phyloP scores from a whole-genome alignment of 2,888 invertebrate genomes.

The Nycteola revayana region DNA sequence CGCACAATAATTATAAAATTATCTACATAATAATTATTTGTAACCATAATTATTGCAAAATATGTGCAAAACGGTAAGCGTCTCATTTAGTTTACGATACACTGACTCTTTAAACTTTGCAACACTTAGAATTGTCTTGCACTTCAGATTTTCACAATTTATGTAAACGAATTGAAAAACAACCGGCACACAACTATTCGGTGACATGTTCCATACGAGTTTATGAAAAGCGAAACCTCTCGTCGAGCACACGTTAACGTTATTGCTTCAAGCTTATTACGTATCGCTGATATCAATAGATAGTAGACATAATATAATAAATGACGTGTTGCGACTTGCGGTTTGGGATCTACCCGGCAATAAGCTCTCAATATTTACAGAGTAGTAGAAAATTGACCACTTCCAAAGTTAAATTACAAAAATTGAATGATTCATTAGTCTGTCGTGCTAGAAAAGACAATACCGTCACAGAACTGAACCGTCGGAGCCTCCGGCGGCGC shows the following conservation, averaged over 20 bases:
- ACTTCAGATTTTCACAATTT: conserved; percentile 59
- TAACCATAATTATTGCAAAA: conserved; percentile 76
- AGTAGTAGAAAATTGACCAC: conserved; percentile 80
- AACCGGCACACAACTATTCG: conserved; percentile 73
- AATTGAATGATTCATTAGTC: conserved; percentile 63
- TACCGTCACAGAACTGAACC: conserved; percentile 54
- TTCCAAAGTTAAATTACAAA: conserved; percentile 77
- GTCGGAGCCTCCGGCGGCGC: conserved; percentile 29
- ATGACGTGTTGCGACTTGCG: conserved; percentile 72
- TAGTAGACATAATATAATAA: conserved; percentile 58
- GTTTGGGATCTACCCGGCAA: conserved; percentile 73
- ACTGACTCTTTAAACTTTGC: conserved; percentile 71
- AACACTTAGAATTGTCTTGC: conserved; percentile 71
- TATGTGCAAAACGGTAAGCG: conserved; percentile 79
- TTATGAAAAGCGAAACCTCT: conserved; percentile 67
- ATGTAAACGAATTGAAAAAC: conserved; percentile 68
- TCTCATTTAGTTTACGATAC: conserved; percentile 74
- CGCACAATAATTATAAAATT: conserved; percentile 52
- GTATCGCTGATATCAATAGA: conserved; percentile 66
- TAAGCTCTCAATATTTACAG: conserved; percentile 80
- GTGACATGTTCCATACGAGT: conserved; percentile 63
- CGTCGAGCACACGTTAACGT: conserved; percentile 68
- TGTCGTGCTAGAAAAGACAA: conserved; percentile 74
- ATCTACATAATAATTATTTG: conserved; percentile 67
- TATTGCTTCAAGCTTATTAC: conserved; percentile 76